Conservation (phyloP, 2,888 invertebrate species). For the Volucella zonaria region DNA sequence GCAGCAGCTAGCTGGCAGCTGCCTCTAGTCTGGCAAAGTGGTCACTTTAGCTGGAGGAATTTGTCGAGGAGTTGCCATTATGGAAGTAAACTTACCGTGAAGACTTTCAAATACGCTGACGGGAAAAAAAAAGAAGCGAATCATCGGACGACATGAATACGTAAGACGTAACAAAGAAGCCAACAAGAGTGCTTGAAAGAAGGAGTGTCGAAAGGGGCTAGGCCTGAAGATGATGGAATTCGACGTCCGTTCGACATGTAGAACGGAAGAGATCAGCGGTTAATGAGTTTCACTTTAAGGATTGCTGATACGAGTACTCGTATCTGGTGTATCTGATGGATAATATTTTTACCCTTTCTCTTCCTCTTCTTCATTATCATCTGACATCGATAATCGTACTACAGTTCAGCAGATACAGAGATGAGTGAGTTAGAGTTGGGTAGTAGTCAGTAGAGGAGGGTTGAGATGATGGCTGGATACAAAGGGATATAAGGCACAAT, state of each 20-base stretch:
- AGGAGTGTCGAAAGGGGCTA: conserved; percentile 10
- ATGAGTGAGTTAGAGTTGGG: conserved; percentile 1
- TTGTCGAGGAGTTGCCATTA: conserved; percentile 66
- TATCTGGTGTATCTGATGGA: conserved; percentile 52
- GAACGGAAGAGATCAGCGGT: conserved; percentile 73
- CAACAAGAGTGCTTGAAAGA: conserved; percentile 23
- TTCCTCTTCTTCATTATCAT: conserved; percentile 5
- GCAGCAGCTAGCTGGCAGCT: conserved; percentile 55
- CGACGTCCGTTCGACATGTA: conserved; percentile 61
- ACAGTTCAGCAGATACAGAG: conserved; percentile 4
- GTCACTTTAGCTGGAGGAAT: conserved; percentile 64
- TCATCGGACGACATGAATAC: conserved; percentile 40
- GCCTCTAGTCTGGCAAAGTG: conserved; percentile 52
- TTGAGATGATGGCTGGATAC: conserved; percentile 9
- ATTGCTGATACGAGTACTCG: conserved; percentile 40
- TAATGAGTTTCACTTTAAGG: conserved; percentile 72
- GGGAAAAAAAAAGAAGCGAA: conserved; percentile 26
- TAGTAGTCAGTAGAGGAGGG: not conserved
- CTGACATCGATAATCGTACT: conserved; percentile 58
- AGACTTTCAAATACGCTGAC: conserved; percentile 60
- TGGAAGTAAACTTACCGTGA: conserved; percentile 64
- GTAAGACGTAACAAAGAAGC: conserved; percentile 68
- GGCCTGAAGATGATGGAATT: conserved; percentile 50
- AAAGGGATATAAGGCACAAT: not conserved
- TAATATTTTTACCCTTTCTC: conserved; percentile 33